Conservation (phyloP, 2,113 vertebrate genomes). For the Thermophis baileyi region DNA sequence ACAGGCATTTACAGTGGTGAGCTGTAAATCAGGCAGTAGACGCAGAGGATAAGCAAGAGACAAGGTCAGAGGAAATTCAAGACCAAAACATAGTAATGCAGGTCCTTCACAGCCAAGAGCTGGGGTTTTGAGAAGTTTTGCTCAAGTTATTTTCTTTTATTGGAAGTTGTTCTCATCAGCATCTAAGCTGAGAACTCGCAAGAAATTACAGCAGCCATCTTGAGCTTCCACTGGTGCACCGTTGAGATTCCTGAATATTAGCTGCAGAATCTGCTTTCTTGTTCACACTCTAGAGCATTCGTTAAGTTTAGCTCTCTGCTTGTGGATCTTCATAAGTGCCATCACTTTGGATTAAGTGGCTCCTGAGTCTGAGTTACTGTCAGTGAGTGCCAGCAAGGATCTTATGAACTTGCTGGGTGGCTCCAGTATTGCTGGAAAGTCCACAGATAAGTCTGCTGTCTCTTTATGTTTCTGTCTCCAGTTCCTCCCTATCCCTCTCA, state of each 20-base stretch:
- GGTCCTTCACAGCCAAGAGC: not conserved
- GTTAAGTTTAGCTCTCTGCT: not conserved
- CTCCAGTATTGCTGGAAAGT: not conserved
- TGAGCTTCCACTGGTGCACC: not conserved
- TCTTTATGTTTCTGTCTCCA: not conserved
- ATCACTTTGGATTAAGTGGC: not conserved
- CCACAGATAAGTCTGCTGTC: not conserved
- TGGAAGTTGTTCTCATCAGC: not conserved
- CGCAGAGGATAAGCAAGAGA: not conserved
- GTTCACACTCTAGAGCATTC: not conserved
- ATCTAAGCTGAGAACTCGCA: not conserved
- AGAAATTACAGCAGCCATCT: not conserved
- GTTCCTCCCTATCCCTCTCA: not conserved
- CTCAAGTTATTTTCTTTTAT: too few species aligned
- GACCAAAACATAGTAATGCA: not conserved
- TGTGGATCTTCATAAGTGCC: not conserved
- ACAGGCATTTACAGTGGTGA: not conserved
- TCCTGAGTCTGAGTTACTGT: not conserved
- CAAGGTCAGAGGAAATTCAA: not conserved
- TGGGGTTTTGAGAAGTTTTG: not conserved
- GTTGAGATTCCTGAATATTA: not conserved
- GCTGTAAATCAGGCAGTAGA: not conserved
- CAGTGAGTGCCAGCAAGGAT: not conserved
- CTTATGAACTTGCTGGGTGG: not conserved
- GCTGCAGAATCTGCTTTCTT: not conserved